Evolutionary conservation across 2,113 vertebrate species (phyloP).

Genomic region (Ovibos moschatus): DNA sequence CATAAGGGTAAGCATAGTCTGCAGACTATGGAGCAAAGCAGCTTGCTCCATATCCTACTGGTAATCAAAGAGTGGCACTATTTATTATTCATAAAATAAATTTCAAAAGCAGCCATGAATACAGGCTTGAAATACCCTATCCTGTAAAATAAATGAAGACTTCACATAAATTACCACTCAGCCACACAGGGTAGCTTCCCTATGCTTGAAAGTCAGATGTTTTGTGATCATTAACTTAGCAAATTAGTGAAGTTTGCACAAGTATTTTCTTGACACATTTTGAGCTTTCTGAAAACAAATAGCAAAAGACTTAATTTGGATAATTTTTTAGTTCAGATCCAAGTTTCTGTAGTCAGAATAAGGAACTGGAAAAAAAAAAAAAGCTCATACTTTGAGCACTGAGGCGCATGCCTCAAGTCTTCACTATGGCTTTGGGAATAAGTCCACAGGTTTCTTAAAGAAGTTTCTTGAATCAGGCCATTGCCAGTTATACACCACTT

Average conservation of each 20-base stretch:
- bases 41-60: background rate
- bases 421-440: constrained; percentile 44
- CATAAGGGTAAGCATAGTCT: background rate
- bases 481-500: constrained; percentile 25
- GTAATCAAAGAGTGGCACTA: constrained; percentile 9
- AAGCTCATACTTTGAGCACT: background rate
- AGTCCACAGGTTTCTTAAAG: constrained; percentile 24
- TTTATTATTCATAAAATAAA: constrained; percentile 6
- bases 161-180: constrained; percentile 35
- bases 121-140: background rate
- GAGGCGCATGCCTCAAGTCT: background rate
- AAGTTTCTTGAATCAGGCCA: background rate
- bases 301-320: background rate
- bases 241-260: constrained; percentile 17
- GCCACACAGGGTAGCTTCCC: background rate
- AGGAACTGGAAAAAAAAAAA: constrained; percentile 19
- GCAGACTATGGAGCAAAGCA: background rate
- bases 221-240: background rate
- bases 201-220: constrained; percentile 8
- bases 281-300: constrained; percentile 39
- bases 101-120: constrained; percentile 21
- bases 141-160: constrained; percentile 1
- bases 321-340: constrained; percentile 5
- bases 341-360: constrained; percentile 29
- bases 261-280: constrained; percentile 41